Conservation (phyloP, 2,888 invertebrate genomes). For the Diploptera punctata region DNA sequence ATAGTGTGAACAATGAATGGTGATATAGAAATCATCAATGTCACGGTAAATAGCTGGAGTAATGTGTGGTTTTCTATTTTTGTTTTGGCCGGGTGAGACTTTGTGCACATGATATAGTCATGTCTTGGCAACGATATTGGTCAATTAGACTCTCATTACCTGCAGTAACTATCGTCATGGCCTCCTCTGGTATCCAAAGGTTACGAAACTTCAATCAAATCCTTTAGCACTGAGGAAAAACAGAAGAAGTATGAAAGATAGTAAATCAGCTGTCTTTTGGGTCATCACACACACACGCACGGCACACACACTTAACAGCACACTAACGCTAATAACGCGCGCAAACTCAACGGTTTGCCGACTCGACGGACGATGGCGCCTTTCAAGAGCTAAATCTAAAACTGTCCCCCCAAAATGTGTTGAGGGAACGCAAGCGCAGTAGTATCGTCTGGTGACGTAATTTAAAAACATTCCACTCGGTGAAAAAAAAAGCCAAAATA, state of each 20-base stretch:
- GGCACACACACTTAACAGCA: background rate
- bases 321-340: background rate
- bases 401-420: background rate
- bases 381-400: conserved; percentile 20
- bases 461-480: conserved; percentile 3
- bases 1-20: too few species aligned
- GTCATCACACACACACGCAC: conserved; percentile 10
- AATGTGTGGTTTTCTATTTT: conserved; percentile 24
- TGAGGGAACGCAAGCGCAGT: background rate
- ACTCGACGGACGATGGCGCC: conserved; percentile 5
- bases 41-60: background rate
- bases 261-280: background rate
- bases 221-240: too few species aligned
- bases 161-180: conserved; percentile 20
- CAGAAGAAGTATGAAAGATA: conserved; percentile 19
- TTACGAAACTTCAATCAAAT: too few species aligned
- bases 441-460: background rate
- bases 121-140: background rate
- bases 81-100: conserved; percentile 19
- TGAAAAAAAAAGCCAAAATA: conserved; percentile 9
- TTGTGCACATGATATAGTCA: conserved; percentile 2
- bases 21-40: background rate
- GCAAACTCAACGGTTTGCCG: background rate
- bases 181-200: too few species aligned
- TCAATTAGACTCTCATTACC: background rate